Evolutionary conservation across 1,140 invertebrate genomes (phyloP), one percentile per base, ranked within the genome.

Genomic region (Heliconius nattereri): DNA sequence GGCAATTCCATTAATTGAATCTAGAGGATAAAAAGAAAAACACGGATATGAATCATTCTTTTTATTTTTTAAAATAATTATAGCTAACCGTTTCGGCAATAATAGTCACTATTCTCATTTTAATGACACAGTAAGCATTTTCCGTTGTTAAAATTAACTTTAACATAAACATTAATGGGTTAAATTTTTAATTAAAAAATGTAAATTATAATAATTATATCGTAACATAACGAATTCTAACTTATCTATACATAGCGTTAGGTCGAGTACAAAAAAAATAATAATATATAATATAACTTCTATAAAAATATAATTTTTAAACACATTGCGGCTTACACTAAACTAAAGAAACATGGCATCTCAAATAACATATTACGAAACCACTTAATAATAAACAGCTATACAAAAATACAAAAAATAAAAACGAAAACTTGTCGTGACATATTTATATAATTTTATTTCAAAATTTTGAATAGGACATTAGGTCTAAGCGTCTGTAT

Each of bases 11-110:
- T 32, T 32, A 26, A 37, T 57, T 74, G 1, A 32, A 37, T 60
- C 54, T 57, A 72, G 57, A 32, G 81, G 70, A 23, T 71, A 52
- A 75, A 86, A 93, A 92, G 78, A 92, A 89, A 93, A 91, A 90
- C 89, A 76, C 85, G 29, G 60, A 73, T 89, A 90, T 93, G 91
- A 93, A 94, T 94, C 92, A 91, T 94, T 86, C 81, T 92, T 92
- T 94, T 94, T 94, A 93, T 93, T 94, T 94, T 94, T 94, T 93
- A 92, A 93, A 94, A 93, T 94, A 94, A 94, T 94, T 93, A 94
- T 94, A 94, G 93, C 92, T 94, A 94, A 94, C 92, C 92, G 88
- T 90, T 90, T 89, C 92, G 91, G 92, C 91, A 90, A 92, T 92
- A 92, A 91, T 91, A 91, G 84, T 89, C 89, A 93, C 88, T 92